Percentiles rank a stretch among this genome's conserved stretches.
Evolutionary conservation across 2,797 vertebrate genomes (phyloP).

Genomic region (Cryptoprocta ferox): DNA sequence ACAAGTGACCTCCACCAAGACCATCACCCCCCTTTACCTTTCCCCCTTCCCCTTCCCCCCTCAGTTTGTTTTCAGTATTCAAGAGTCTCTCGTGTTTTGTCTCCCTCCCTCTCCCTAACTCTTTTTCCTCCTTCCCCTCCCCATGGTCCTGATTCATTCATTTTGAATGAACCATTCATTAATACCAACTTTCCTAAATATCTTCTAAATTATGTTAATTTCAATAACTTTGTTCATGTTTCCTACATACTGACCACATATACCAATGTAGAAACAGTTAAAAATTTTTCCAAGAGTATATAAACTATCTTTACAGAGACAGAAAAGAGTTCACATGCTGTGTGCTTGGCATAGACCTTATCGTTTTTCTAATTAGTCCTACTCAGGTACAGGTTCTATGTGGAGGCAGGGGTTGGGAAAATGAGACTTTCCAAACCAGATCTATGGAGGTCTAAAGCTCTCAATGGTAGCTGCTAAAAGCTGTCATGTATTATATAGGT

Average conservation of each 20-base stretch:
- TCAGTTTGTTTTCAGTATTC: too few relatives aligned
- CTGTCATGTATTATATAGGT: background rate
- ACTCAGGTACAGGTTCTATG: background rate
- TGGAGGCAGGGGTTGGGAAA: background rate
- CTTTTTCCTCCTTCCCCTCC: too few relatives aligned
- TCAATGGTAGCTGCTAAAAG: background rate
- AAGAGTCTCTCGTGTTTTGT: too few relatives aligned
- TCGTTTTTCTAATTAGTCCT: background rate
- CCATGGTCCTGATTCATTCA: background rate
- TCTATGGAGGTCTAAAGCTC: background rate
- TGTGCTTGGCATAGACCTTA: background rate
- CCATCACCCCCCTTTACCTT: too few relatives aligned
- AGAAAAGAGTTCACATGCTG: background rate
- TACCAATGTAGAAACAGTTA: background rate
- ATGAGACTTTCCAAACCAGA: background rate
- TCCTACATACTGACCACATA: background rate
- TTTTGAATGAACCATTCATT: background rate
- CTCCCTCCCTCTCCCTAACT: too few relatives aligned
- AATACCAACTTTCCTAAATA: background rate
- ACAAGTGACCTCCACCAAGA: too few relatives aligned
- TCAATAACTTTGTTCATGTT: background rate
- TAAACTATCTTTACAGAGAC: background rate
- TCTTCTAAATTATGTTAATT: background rate
- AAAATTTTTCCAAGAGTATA: background rate
- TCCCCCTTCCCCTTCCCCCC: too few relatives aligned